Percentiles rank a stretch among this genome's conserved stretches.
These are phyloP conservation scores for Cepaea hortensis DNA, from an alignment of 2,888 invertebrate species.

Conservation along the genomic window DNA sequence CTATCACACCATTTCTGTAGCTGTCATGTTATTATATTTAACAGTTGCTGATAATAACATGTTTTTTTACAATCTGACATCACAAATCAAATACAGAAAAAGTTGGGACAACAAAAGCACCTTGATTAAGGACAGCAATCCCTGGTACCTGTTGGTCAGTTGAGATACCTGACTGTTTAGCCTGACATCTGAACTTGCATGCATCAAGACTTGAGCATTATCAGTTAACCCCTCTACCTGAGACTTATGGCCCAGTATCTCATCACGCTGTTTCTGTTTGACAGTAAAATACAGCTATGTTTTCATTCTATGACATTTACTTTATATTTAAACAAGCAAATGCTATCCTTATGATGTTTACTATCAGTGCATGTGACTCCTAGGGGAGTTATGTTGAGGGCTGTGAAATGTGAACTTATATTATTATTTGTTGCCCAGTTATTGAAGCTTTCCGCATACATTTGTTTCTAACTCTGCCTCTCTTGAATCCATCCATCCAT, in stretches of 20 bases:
- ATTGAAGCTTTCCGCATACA: too few species aligned
- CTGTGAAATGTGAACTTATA: too few species aligned
- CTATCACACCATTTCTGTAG: too few species aligned
- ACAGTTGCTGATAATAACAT: not conserved
- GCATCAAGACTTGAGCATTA: constrained; percentile 88
- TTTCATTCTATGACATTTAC: not conserved
- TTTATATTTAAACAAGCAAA: not conserved
- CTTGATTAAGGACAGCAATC: constrained; percentile 91
- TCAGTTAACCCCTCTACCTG: constrained; percentile 93
- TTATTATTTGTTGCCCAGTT: too few species aligned
- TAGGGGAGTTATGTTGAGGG: too few species aligned
- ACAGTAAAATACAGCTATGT: not conserved
- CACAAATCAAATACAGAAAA: too few species aligned
- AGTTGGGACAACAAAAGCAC: constrained; percentile 60
- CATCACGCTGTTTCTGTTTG: constrained; percentile 80
- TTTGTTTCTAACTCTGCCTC: too few species aligned
- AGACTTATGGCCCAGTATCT: constrained; percentile 87
- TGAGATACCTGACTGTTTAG: constrained; percentile 87
- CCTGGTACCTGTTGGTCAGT: constrained; percentile 91
- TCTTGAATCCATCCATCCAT: too few species aligned
- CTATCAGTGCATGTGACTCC: too few species aligned
- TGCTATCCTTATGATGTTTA: not conserved
- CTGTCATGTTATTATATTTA: too few species aligned
- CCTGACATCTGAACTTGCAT: constrained; percentile 88
- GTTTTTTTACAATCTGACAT: too few species aligned